Conservation (phyloP, 2,113 vertebrate genomes). For the Sorex fumeus region DNA sequence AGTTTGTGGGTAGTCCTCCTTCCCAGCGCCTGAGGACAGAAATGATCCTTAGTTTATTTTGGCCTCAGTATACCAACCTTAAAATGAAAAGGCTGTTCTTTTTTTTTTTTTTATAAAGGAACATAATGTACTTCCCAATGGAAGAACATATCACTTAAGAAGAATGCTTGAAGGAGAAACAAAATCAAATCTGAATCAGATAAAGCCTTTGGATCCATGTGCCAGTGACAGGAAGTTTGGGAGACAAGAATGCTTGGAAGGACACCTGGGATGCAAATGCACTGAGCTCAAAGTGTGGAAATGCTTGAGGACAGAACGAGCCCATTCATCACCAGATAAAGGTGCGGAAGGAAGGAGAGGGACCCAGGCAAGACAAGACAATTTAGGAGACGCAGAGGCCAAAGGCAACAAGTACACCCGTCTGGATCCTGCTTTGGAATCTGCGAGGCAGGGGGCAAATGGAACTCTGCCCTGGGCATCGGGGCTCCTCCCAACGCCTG, state of each 20-base stretch:
- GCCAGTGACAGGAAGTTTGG: background rate
- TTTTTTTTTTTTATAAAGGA: background rate
- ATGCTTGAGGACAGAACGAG: background rate
- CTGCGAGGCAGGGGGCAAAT: background rate
- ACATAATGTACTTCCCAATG: background rate
- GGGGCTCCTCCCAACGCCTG: no score
- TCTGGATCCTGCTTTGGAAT: background rate
- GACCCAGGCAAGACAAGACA: background rate
- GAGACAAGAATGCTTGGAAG: background rate
- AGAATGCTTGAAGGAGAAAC: background rate
- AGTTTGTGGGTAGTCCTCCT: conserved; percentile 94
- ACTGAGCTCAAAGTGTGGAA: background rate
- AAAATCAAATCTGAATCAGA: background rate
- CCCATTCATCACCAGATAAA: background rate
- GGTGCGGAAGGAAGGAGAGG: background rate
- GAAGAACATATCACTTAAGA: background rate
- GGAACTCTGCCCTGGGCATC: background rate
- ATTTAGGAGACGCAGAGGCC: background rate
- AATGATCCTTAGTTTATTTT: background rate
- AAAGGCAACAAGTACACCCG: background rate
- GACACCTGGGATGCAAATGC: background rate
- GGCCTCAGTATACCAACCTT: conserved; percentile 2
- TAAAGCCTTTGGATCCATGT: conserved; percentile 10
- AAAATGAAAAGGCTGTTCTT: conserved; percentile 3
- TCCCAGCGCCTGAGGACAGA: conserved; percentile 89